Percentiles rank a stretch among this genome's conserved stretches.
These are phyloP conservation scores for Prietella phreatophila DNA, from an alignment of 2,113 vertebrate genomes.

Conservation along the genomic window DNA sequence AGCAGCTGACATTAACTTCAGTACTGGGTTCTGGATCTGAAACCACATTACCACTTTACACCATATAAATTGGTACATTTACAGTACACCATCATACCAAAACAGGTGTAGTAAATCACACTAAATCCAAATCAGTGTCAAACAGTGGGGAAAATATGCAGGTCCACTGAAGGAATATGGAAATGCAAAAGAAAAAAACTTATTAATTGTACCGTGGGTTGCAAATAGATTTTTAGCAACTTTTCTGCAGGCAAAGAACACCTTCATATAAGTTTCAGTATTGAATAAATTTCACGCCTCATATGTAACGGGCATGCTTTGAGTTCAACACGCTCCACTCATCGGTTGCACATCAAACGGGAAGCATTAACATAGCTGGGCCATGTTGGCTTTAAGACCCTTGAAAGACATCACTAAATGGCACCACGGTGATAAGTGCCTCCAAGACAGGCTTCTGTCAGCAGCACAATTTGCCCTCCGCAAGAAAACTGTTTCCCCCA, in stretches of 20 bases:
- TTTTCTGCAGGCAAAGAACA: not conserved
- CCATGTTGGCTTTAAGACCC: slow-evolving; percentile 53
- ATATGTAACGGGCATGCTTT: not conserved
- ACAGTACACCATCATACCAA: not conserved
- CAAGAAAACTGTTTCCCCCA: slow-evolving; percentile 20
- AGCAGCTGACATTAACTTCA: not conserved
- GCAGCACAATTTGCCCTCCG: slow-evolving; percentile 45
- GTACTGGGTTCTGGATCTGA: not conserved
- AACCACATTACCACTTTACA: not conserved
- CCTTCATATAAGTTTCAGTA: not conserved
- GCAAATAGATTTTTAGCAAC: not conserved
- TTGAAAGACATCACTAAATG: slow-evolving; percentile 63
- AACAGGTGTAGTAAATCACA: not conserved
- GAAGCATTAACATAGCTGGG: slow-evolving; percentile 60
- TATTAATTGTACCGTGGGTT: not conserved
- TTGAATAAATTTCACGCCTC: not conserved
- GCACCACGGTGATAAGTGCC: slow-evolving; percentile 54
- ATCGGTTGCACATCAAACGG: slow-evolving; percentile 30
- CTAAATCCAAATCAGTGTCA: not conserved
- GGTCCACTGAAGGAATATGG: not conserved
- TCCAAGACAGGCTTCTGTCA: slow-evolving; percentile 60
- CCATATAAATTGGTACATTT: not conserved
- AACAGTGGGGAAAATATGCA: not conserved
- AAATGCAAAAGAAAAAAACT: not conserved
- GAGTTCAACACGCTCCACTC: not conserved